Conservation (phyloP, 2,888 invertebrate genomes). For the Cryptophagus acutangulus region DNA sequence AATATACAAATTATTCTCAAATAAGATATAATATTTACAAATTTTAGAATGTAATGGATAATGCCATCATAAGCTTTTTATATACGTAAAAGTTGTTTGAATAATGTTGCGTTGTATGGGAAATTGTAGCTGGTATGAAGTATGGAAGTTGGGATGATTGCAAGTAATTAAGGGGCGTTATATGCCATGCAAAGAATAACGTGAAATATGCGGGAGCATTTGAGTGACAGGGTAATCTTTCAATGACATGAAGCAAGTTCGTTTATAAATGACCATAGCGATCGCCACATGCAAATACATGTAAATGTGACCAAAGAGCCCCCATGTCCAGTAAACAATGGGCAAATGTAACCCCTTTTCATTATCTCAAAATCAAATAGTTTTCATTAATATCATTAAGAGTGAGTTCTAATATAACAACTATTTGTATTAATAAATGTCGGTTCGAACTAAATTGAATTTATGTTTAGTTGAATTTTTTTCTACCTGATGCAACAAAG, state of each 20-base stretch:
- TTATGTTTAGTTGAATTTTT: background rate
- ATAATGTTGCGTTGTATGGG: too few relatives aligned
- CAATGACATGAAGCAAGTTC: conserved; percentile 44
- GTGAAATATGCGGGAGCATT: conserved; percentile 41
- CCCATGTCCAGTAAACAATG: conserved; percentile 37
- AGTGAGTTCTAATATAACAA: too few relatives aligned
- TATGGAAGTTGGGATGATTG: conserved; percentile 32
- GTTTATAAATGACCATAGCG: conserved; percentile 48
- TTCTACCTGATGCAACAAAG: conserved; percentile 22
- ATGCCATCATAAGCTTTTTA: too few relatives aligned
- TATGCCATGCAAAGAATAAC: conserved; percentile 30
- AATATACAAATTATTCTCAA: too few relatives aligned
- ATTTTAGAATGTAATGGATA: too few relatives aligned
- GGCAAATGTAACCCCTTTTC: conserved; percentile 24
- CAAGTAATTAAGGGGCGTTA: conserved; percentile 28
- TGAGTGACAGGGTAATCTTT: conserved; percentile 48
- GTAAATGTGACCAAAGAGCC: conserved; percentile 40
- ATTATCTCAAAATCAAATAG: conserved; percentile 20
- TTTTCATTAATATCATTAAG: too few relatives aligned
- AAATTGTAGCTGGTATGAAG: too few relatives aligned
- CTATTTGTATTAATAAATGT: too few relatives aligned
- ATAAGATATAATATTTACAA: too few relatives aligned
- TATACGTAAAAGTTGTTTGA: too few relatives aligned
- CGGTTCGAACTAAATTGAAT: background rate
- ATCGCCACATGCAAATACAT: conserved; percentile 47